phyloP scores from a whole-genome alignment of 2,888 invertebrate species.

The Zaprionus obscuricornis region DNA sequence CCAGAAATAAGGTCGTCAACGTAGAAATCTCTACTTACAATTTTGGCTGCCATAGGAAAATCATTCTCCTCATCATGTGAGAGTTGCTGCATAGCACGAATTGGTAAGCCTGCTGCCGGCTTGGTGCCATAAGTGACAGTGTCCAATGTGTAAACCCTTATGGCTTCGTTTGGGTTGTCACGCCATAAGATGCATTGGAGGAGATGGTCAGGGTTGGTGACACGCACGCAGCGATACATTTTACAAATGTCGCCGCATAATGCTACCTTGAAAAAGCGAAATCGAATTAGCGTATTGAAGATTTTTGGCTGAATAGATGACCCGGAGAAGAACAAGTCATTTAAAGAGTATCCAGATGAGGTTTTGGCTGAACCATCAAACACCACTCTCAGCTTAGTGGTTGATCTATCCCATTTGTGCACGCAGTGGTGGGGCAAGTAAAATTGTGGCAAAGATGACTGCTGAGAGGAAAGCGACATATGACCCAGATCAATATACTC shows the following conservation, averaged over 20 bases:
- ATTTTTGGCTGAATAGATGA: constrained; percentile 1
- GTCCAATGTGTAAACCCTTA: no score
- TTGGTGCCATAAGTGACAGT: no score
- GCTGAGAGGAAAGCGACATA: neutral
- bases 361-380: constrained; percentile 3
- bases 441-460: no score
- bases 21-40: constrained; percentile 1
- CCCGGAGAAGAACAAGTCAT: neutral
- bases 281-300: constrained; percentile 3
- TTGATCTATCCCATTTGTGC: neutral
- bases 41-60: neutral
- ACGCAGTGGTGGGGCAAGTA: neutral
- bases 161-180: no score
- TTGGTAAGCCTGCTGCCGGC: no score
- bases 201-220: neutral
- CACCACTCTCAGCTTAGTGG: neutral
- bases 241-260: no score
- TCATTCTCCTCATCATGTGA: neutral
- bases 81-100: constrained; percentile 12
- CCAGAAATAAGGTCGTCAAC: no score
- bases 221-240: constrained; percentile 6
- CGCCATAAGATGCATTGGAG: no score
- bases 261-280: constrained; percentile 4
- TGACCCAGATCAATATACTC: neutral
- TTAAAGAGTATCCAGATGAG: neutral